Percentiles rank a stretch among this genome's conserved stretches.
Conservation (phyloP, 2,113 vertebrate species). For the Rissa tridactyla region DNA sequence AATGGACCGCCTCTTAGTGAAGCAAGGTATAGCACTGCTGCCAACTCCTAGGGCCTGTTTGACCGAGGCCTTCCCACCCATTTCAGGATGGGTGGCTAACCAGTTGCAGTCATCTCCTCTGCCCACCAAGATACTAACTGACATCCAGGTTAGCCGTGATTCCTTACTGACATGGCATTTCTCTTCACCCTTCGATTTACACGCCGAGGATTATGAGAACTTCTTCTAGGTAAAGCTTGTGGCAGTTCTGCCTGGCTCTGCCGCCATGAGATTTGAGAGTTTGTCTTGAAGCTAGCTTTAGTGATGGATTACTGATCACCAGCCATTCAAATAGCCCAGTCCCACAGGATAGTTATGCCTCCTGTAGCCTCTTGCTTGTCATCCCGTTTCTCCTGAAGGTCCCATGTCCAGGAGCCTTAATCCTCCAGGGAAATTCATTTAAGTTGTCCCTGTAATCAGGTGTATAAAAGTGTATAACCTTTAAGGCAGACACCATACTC, state of each 20-base stretch:
- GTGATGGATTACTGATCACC: not conserved
- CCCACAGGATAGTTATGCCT: not conserved
- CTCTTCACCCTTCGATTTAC: not conserved
- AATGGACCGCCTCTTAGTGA: no score
- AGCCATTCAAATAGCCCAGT: not conserved
- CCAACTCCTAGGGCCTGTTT: not conserved
- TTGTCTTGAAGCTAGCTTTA: not conserved
- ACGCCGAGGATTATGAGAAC: accelerated
- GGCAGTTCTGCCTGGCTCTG: not conserved
- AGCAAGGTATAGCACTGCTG: not conserved
- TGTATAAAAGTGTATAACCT: not conserved
- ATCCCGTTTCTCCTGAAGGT: not conserved
- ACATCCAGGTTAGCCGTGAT: not conserved
- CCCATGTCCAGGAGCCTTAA: not conserved
- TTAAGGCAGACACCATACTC: not conserved
- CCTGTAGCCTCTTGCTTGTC: not conserved
- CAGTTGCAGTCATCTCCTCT: not conserved
- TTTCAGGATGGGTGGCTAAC: not conserved
- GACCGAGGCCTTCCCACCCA: not conserved
- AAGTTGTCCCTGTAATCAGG: not conserved
- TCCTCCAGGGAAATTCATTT: not conserved
- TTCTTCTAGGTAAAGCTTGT: not conserved
- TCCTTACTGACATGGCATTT: not conserved
- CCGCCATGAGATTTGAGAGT: not conserved
- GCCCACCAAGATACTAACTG: not conserved